A percentile compares a stretch with the other conserved stretches of the same genome.
Conservation (phyloP, 1,140 invertebrate genomes). For the Octopus sinensis region DNA sequence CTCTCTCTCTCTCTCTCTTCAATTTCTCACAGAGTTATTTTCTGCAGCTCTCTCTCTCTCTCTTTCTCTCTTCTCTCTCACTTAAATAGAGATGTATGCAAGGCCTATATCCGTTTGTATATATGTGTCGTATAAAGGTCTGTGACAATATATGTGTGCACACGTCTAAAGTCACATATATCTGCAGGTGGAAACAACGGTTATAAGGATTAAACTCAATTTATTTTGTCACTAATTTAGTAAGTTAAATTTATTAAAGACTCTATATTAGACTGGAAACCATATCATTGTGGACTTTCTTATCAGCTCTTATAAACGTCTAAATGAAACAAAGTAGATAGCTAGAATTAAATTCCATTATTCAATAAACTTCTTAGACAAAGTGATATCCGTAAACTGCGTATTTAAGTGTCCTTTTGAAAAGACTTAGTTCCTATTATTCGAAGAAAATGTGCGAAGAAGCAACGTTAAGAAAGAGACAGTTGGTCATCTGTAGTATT, state of each 20-base stretch:
- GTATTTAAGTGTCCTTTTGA: no score
- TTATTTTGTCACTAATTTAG: not conserved
- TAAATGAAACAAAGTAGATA: no score
- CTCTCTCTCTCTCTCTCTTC: constrained; percentile 15
- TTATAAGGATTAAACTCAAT: not conserved
- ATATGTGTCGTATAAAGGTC: not conserved
- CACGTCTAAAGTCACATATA: not conserved
- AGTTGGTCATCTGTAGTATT: not conserved
- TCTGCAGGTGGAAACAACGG: not conserved
- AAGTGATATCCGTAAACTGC: no score
- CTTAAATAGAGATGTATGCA: not conserved
- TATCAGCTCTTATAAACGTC: no score
- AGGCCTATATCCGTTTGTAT: not conserved
- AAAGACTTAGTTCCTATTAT: no score
- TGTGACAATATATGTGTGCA: not conserved
- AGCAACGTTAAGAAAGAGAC: not conserved
- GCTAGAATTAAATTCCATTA: no score
- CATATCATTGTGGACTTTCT: no score
- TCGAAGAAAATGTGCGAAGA: no score
- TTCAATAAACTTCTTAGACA: no score
- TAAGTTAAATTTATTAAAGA: no score
- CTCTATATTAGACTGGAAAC: no score
- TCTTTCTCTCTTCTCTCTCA: constrained; percentile 14
- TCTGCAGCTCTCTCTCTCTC: not conserved
- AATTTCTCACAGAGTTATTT: constrained; percentile 4